Evolutionary conservation across 2,113 vertebrate genomes (phyloP).

Genomic region (Aptenodytes patagonicus): DNA sequence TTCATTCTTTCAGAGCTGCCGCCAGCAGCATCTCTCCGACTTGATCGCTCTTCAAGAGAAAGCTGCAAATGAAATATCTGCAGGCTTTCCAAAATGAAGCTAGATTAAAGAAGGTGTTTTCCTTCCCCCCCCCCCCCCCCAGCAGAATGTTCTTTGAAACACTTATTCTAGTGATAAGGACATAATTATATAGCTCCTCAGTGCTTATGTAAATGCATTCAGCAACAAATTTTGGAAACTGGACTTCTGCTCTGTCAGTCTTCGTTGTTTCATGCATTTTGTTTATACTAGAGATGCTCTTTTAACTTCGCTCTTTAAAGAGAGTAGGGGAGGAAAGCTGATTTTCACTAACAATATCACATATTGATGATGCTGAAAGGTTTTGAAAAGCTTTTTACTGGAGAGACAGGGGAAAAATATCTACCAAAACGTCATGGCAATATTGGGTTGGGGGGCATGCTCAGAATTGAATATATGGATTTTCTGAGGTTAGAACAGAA

Average conservation of each 20-base stretch:
- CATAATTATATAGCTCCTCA: background rate
- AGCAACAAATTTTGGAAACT: background rate
- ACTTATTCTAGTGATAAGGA: conserved; percentile 8
- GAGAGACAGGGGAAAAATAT: background rate
- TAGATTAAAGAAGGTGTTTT: conserved; percentile 11
- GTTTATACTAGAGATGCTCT: background rate
- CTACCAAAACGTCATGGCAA: background rate
- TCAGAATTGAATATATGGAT: background rate
- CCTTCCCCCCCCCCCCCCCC: background rate
- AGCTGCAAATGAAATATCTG: conserved; percentile 16
- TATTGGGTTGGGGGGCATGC: background rate
- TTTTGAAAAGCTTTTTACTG: background rate
- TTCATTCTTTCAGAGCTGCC: background rate
- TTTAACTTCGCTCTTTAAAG: background rate
- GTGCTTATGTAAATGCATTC: background rate
- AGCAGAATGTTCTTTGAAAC: conserved; percentile 25
- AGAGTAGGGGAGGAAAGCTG: background rate
- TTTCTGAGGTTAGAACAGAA: background rate
- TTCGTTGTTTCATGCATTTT: background rate
- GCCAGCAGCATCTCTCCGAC: background rate
- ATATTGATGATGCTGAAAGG: background rate
- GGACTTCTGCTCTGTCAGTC: background rate
- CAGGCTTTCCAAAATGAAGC: conserved; percentile 24
- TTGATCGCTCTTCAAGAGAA: conserved; percentile 50
- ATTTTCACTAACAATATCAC: background rate